Evolutionary conservation across 2,888 invertebrate genomes (phyloP).

Genomic region (Lasiommata megera): DNA sequence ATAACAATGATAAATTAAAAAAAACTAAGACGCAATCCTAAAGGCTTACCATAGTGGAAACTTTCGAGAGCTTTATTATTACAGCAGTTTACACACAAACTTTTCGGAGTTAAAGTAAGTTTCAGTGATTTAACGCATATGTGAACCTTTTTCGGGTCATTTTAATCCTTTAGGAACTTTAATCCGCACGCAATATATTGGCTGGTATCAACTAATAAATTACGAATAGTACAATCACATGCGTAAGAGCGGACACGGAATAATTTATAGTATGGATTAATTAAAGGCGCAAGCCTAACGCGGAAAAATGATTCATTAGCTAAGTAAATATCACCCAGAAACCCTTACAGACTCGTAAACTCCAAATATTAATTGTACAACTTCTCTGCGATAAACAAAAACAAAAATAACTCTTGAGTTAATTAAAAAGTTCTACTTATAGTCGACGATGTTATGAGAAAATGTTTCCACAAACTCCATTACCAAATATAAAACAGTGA

Average conservation of each 20-base stretch:
- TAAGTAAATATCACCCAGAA: background rate
- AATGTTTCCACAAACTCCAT: background rate
- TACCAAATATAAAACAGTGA: background rate
- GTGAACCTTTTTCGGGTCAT: conserved; percentile 1
- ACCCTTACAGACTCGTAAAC: background rate
- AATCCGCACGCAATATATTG: background rate
- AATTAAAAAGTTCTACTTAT: background rate
- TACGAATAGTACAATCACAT: background rate
- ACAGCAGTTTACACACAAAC: background rate
- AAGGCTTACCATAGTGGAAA: too few species aligned
- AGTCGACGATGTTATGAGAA: background rate
- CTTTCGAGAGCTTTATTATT: background rate
- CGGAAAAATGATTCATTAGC: background rate
- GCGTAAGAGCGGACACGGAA: too few species aligned
- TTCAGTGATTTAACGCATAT: conserved; percentile 5
- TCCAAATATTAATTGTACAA: background rate
- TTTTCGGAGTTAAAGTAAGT: background rate
- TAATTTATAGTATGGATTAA: background rate
- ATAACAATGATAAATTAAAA: too few species aligned
- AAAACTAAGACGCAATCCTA: too few species aligned
- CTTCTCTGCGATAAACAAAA: background rate
- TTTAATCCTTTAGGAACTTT: conserved; percentile 1
- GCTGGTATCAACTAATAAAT: background rate
- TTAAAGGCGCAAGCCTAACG: background rate
- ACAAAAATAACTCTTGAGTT: background rate